Conservation (phyloP, 2,888 invertebrate species). For the Leptinotarsa tumamoca region DNA sequence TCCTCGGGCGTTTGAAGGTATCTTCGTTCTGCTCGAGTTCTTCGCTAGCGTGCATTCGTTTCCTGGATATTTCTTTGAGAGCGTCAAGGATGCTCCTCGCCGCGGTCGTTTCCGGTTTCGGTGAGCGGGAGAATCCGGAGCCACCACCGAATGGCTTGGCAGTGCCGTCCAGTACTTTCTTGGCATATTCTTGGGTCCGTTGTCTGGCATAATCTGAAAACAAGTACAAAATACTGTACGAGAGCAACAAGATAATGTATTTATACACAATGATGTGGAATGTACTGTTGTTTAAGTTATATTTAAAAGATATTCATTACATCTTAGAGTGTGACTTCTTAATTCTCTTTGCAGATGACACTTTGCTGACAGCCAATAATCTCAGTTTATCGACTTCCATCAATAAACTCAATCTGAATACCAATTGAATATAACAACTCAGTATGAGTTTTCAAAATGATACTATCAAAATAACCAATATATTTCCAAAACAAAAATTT, state of each 20-base stretch:
- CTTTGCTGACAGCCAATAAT: no score
- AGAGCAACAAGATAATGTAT: no score
- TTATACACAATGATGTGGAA: no score
- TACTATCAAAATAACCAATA: no score
- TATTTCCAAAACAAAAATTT: no score
- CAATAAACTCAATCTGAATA: background rate
- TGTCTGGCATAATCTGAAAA: slow-evolving; percentile 49
- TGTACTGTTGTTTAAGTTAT: no score
- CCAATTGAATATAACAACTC: background rate
- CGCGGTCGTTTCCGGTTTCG: slow-evolving; percentile 13
- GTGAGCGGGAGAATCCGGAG: slow-evolving; percentile 11
- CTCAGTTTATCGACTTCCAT: no score
- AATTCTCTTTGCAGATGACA: no score
- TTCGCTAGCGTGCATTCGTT: slow-evolving; percentile 69
- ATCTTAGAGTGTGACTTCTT: no score
- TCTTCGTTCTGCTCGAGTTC: slow-evolving; percentile 53
- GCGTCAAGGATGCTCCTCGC: slow-evolving; percentile 69
- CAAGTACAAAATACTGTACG: background rate
- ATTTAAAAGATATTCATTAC: no score
- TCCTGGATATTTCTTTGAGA: slow-evolving; percentile 70
- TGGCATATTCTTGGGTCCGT: slow-evolving; percentile 53
- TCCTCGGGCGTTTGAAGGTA: slow-evolving; percentile 54
- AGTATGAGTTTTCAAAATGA: background rate
- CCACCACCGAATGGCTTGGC: slow-evolving; percentile 42
- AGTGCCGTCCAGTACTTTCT: slow-evolving; percentile 53